A percentile compares a stretch with the other conserved stretches of the same genome.
phyloP scores from a whole-genome alignment of 2,113 vertebrate genomes.

The Sterna hirundo region DNA sequence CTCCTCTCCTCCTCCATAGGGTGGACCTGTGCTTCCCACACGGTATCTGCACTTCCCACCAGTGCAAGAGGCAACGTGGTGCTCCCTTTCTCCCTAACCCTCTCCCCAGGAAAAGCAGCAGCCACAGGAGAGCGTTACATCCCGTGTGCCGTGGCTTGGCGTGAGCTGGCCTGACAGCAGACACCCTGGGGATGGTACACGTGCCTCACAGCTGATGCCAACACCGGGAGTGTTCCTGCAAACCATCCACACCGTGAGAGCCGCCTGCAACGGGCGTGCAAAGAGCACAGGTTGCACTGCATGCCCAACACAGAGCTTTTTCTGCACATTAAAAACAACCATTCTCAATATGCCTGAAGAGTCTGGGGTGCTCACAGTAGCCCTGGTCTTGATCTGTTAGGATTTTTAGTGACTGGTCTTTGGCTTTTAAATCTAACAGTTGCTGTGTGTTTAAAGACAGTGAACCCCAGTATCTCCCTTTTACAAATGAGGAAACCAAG shows the following conservation, averaged over 20 bases:
- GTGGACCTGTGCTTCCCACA: background rate
- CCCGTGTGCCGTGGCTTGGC: fast-evolving
- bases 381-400: background rate
- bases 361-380: background rate
- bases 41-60: background rate
- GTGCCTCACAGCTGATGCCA: background rate
- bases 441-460: background rate
- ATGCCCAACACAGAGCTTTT: background rate
- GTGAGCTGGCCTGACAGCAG: background rate
- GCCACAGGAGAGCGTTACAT: background rate
- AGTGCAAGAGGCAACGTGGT: background rate
- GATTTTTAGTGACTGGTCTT: background rate
- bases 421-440: background rate
- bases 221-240: fast-evolving
- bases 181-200: background rate
- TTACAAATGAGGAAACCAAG: background rate
- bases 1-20: background rate
- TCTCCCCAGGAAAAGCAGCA: background rate
- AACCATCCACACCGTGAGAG: background rate
- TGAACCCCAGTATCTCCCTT: background rate
- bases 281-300: background rate
- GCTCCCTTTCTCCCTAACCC: background rate
- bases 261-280: fast-evolving
- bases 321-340: background rate
- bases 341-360: fast-evolving